These are phyloP conservation scores for Zaprionus ornatus DNA, from an alignment of 1,140 invertebrate genomes.

Conservation along the genomic window DNA sequence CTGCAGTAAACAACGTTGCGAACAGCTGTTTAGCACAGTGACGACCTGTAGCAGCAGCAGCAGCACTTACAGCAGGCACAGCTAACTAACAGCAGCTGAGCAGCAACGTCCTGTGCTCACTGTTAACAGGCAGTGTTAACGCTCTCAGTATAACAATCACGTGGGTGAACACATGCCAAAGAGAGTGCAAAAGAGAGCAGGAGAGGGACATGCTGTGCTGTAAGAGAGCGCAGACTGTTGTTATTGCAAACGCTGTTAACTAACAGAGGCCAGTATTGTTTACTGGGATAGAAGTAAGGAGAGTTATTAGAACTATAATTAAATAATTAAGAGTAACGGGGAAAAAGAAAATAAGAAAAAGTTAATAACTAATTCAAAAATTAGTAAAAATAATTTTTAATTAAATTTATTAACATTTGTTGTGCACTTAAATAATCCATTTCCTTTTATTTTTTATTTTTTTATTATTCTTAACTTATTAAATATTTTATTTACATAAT, in stretches of 20 bases:
- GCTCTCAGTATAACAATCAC: conserved; percentile 41
- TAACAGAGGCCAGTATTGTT: conserved; percentile 11
- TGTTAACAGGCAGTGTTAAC: conserved; percentile 12
- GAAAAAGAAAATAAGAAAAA: no score
- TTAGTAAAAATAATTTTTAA: no score
- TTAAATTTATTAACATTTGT: no score
- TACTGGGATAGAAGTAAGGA: background rate
- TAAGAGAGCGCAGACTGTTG: background rate
- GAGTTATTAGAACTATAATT: background rate
- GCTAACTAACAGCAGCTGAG: conserved; percentile 37
- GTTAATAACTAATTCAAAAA: no score
- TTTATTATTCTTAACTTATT: background rate
- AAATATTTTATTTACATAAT: background rate
- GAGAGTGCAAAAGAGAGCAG: background rate
- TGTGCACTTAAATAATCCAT: no score
- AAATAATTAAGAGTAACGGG: background rate
- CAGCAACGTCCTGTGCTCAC: conserved; percentile 14
- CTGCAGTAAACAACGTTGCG: conserved; percentile 32
- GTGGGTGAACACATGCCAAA: conserved; percentile 11
- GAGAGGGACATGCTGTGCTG: background rate
- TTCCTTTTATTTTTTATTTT: background rate
- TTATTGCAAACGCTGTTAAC: conserved; percentile 7
- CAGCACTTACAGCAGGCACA: background rate
- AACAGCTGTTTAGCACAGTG: conserved; percentile 54
- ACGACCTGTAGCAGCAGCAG: conserved; percentile 63